Percentiles rank a stretch among this genome's conserved stretches.
Evolutionary conservation across 2,113 vertebrate species (phyloP).

Genomic region (Channa maculata): DNA sequence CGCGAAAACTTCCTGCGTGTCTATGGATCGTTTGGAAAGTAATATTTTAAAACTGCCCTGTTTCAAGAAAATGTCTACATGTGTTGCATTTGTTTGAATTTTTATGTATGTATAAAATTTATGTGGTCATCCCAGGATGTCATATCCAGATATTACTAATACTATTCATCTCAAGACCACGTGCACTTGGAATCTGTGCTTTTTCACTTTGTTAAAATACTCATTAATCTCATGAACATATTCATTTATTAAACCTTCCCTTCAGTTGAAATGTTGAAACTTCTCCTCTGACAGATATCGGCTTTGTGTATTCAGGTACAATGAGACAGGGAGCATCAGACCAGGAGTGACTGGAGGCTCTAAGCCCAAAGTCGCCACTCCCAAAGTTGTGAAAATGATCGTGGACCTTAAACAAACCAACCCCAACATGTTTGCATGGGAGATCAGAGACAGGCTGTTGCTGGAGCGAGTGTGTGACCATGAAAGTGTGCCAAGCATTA

Average conservation of each 20-base stretch:
- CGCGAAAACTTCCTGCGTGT: background rate
- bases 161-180: too few relatives aligned
- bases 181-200: background rate
- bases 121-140: too few relatives aligned
- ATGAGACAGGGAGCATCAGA: constrained; percentile 86
- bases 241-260: too few relatives aligned
- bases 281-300: background rate
- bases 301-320: constrained; percentile 77
- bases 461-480: constrained; percentile 84
- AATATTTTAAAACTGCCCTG: background rate
- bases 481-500: constrained; percentile 86
- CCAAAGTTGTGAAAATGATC: constrained; percentile 85
- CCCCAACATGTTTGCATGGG: constrained; percentile 88
- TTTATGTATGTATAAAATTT: too few relatives aligned
- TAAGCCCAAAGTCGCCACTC: constrained; percentile 88
- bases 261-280: background rate
- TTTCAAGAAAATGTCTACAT: background rate
- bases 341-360: constrained; percentile 86
- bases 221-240: too few relatives aligned
- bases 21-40: background rate
- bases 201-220: background rate
- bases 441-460: constrained; percentile 85
- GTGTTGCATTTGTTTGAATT: too few relatives aligned
- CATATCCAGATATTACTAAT: background rate
- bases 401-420: constrained; percentile 85